Evolutionary conservation across 2,888 invertebrate species (phyloP), one percentile per base, ranked within the genome.

Genomic region (Hirtodrosophila histrioides): DNA sequence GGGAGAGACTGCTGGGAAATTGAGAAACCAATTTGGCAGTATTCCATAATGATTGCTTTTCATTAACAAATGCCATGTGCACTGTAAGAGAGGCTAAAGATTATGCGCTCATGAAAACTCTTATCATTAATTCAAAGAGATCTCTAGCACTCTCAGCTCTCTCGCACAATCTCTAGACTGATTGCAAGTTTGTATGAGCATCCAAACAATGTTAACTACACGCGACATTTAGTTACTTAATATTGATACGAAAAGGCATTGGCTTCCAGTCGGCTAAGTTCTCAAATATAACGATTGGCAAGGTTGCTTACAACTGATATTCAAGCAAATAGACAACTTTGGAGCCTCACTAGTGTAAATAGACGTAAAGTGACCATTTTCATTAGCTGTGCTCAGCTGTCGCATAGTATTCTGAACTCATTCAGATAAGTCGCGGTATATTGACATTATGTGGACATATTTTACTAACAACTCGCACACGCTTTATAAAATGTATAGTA

Each of bases 11-110:
- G 6, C 24, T 27, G 27, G 6, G 27, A 27, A 5, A 35, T 17
- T 43, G 35, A 17, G 17, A n/a, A 27, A 17, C 11, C n/a, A 50
- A 65, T 33, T 71, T 70, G 71, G 58, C 60, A 70, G 6, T 11
- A 48, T 55, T 70, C 65, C 71, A 70, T 31, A 11, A 17, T 4
- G 17, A 17, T 17, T 56, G 64, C 51, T 48, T 33, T 37, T 40
- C 40, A 17, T 40, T 40, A 31, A 23, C 35, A 44, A 7, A 39
- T 17, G 36, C 11, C 31, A 31, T 31, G 31, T 7, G 31, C 7
- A 8, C 7, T 31, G 31, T 31, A 31, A 31, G 31, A 31, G 31
- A 7, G 31, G 17, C 17, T 17, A 31, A 7, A 31, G 31, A 9
- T 31, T 31, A 31, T 31, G 4, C 27, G 12, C 10, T 33, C 35